These are phyloP conservation scores for Amphiprion percula DNA, from an alignment of 2,113 vertebrate genomes.

Conservation along the genomic window DNA sequence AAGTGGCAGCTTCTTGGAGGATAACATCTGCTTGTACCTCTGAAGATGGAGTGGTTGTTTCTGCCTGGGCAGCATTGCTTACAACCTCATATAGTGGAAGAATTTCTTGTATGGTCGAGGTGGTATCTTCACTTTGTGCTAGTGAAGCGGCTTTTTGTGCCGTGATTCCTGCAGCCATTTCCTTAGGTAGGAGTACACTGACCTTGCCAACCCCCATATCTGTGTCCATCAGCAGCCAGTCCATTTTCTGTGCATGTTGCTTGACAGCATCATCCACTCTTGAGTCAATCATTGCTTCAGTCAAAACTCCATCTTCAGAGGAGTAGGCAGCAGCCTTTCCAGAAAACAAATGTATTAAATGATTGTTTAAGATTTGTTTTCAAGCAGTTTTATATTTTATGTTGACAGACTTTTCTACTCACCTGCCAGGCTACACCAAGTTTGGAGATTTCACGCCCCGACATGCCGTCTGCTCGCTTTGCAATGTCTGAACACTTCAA, in stretches of 20 bases:
- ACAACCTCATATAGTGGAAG: constrained; percentile 32
- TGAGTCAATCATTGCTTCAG: constrained; percentile 89
- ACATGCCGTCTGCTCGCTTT: constrained; percentile 88
- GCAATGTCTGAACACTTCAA: constrained; percentile 91
- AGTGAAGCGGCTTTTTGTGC: constrained; percentile 14
- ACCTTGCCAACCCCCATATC: constrained; percentile 48
- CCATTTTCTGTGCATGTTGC: constrained; percentile 93
- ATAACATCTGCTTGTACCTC: constrained; percentile 41
- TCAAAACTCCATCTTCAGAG: constrained; percentile 89
- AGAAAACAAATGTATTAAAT: not conserved
- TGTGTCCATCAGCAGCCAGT: constrained; percentile 81
- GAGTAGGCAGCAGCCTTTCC: constrained; percentile 88
- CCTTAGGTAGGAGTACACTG: constrained; percentile 29
- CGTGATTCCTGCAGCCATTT: constrained; percentile 20
- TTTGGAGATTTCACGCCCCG: constrained; percentile 92
- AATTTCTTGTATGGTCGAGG: constrained; percentile 13
- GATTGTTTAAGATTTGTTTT: not conserved
- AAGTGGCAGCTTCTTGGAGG: constrained; percentile 23
- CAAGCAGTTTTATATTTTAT: constrained; percentile 1
- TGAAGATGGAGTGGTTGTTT: constrained; percentile 12
- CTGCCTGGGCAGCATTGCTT: constrained; percentile 2
- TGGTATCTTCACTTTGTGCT: not conserved
- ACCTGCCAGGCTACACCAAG: constrained; percentile 93
- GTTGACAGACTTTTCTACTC: constrained; percentile 30
- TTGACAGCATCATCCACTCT: constrained; percentile 87